phyloP scores from a whole-genome alignment of 2,888 invertebrate genomes.

The Chouioia cunea region DNA sequence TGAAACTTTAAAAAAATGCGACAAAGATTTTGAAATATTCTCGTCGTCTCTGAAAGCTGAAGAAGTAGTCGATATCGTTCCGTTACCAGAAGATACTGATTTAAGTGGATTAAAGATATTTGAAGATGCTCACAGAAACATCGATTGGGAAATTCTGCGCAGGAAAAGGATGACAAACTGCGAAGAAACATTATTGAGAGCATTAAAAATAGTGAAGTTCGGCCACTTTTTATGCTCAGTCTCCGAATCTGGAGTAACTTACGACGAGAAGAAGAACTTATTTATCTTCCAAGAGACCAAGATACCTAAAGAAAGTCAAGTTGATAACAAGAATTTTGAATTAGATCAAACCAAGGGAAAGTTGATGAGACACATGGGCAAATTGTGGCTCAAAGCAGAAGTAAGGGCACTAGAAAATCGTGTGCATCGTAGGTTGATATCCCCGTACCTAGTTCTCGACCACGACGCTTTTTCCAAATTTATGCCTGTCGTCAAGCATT shows the following conservation, averaged over 20 bases:
- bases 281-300: slow-evolving; percentile 53
- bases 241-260: slow-evolving; percentile 76
- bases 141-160: slow-evolving; percentile 78
- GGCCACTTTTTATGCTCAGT: slow-evolving; percentile 78
- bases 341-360: slow-evolving; percentile 69
- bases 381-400: slow-evolving; percentile 89
- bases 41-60: slow-evolving; percentile 70
- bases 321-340: slow-evolving; percentile 52
- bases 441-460: slow-evolving; percentile 91
- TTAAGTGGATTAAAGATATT: slow-evolving; percentile 80
- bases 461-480: slow-evolving; percentile 83
- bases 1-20: slow-evolving; percentile 58
- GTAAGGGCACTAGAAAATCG: slow-evolving; percentile 87
- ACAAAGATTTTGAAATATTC: slow-evolving; percentile 54
- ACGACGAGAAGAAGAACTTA: slow-evolving; percentile 70
- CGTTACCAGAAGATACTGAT: slow-evolving; percentile 82
- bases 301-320: slow-evolving; percentile 37
- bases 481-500: slow-evolving; percentile 82
- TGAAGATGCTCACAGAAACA: slow-evolving; percentile 75
- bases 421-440: slow-evolving; percentile 74
- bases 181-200: slow-evolving; percentile 82
- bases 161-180: slow-evolving; percentile 72
- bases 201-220: slow-evolving; percentile 84
- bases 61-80: slow-evolving; percentile 75
- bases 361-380: slow-evolving; percentile 87